Conservation (phyloP, 2,888 invertebrate species). For the Aphidius colemani region DNA sequence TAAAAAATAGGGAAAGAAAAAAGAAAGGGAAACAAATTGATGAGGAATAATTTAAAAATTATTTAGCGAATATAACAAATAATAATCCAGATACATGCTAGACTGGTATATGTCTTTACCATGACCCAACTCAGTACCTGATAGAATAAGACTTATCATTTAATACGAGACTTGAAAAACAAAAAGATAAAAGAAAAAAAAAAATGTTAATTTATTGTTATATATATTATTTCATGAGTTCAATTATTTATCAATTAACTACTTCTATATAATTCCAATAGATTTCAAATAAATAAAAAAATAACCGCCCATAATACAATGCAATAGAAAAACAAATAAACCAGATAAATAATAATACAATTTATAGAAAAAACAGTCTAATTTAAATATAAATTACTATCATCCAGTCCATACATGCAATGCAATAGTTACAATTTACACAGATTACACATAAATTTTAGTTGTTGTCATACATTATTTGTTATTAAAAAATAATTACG, state of each 20-base stretch:
- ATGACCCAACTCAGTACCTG: slow-evolving; percentile 60
- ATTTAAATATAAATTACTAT: slow-evolving; percentile 32
- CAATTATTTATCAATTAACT: slow-evolving; percentile 42
- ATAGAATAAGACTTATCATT: slow-evolving; percentile 60
- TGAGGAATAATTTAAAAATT: slow-evolving; percentile 26
- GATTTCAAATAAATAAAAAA: too few species aligned
- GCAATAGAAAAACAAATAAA: too few species aligned
- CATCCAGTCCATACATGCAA: slow-evolving; percentile 26
- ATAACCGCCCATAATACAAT: too few species aligned
- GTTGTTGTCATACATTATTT: slow-evolving; percentile 25
- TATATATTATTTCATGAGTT: slow-evolving; percentile 58
- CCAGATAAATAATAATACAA: not conserved
- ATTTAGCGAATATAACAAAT: slow-evolving; percentile 33
- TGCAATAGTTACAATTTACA: slow-evolving; percentile 28
- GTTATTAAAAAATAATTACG: slow-evolving; percentile 11
- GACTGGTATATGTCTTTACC: slow-evolving; percentile 59
- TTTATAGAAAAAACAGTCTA: not conserved
- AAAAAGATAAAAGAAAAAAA: slow-evolving; percentile 49
- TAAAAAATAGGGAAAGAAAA: not conserved
- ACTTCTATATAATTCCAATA: slow-evolving; percentile 19
- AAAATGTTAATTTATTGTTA: slow-evolving; percentile 56
- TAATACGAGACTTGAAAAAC: slow-evolving; percentile 32
- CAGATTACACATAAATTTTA: slow-evolving; percentile 10
- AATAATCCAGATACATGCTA: slow-evolving; percentile 48
- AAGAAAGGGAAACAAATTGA: slow-evolving; percentile 7